Evolutionary conservation across 2,113 vertebrate genomes (phyloP), one percentile per base, ranked within the genome.

Genomic region (Talpa occidentalis): DNA sequence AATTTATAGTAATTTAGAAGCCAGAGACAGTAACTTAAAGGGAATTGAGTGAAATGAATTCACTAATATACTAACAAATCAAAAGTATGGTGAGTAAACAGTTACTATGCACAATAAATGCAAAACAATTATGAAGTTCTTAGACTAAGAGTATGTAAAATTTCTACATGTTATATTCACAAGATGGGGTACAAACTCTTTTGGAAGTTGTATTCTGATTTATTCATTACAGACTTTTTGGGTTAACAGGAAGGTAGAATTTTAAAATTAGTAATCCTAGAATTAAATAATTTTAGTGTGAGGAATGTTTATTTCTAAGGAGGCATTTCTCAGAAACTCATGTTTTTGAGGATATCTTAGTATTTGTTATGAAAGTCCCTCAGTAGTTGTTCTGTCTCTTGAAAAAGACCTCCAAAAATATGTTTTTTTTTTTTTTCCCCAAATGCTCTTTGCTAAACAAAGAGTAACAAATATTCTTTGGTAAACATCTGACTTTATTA

Each of bases 1-100:
- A 93, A 95, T 97, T 97, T 95, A 89, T 91, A 84, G 49, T 97
- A 52, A 94, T 94, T 97, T 97, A 32, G 16, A 97, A 97, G 88
- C 74, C 0, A 97, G 82, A 97, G 54, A 96, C 66, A 42, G 37
- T 88, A 67, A 90, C 60, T 84, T 78, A 78, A 52, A 88, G 89
- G 32, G 11, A 96, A 94, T 12, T 79, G 94, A 97, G 62, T 97
- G 35, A 93, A 96, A 62, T 95, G 32, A 74, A 96, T 76, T 95
- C 47, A 95, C 30, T 90, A 64, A 96, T 60, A 90, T 56, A 64
- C 4, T 95, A 95, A 87, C 5, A 93, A 97, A 91, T 93, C 28
- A 80, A 93, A 98, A 94, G 1, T 72, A 81, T 42, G 28, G 11
- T 62, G 26, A 62, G 60, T 16, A 97, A 44, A 93, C 95, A 93